These are phyloP conservation scores for Aleadryas rufinucha DNA, from an alignment of 2,113 vertebrate species.

Conservation along the genomic window DNA sequence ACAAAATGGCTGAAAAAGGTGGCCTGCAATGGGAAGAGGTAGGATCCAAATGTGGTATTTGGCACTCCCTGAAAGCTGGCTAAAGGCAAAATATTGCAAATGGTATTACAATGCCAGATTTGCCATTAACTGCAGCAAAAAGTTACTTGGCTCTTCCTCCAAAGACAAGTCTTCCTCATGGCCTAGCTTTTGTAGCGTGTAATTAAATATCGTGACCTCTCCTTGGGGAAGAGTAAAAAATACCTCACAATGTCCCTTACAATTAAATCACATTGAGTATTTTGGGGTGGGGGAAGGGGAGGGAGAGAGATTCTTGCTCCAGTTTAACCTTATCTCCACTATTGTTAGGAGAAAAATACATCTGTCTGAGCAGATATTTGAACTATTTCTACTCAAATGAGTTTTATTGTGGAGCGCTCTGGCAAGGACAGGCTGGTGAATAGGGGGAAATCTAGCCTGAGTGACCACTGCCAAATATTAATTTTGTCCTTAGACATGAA, in stretches of 20 bases:
- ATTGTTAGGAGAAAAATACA: constrained; percentile 30
- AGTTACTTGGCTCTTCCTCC: constrained; percentile 36
- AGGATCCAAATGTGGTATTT: constrained; percentile 37
- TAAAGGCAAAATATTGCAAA: constrained; percentile 11
- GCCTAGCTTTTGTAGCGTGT: constrained; percentile 11
- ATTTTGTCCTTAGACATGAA: not conserved
- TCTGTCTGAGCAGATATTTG: constrained; percentile 23
- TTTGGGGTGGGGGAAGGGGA: not conserved
- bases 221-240: constrained; percentile 26
- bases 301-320: not conserved
- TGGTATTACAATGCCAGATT: not conserved
- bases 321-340: constrained; percentile 1
- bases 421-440: constrained; percentile 25
- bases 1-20: constrained; percentile 41
- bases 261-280: constrained; percentile 41
- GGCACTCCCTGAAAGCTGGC: constrained; percentile 59
- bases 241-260: not conserved
- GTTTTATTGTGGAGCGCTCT: not conserved
- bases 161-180: not conserved
- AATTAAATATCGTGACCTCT: constrained; percentile 35
- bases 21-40: not conserved
- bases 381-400: not conserved
- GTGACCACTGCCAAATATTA: not conserved
- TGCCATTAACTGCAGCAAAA: not conserved
- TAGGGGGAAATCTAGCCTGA: not conserved